phyloP scores from a whole-genome alignment of 92 coral and sea anemone species.

The Siderastrea siderea region DNA sequence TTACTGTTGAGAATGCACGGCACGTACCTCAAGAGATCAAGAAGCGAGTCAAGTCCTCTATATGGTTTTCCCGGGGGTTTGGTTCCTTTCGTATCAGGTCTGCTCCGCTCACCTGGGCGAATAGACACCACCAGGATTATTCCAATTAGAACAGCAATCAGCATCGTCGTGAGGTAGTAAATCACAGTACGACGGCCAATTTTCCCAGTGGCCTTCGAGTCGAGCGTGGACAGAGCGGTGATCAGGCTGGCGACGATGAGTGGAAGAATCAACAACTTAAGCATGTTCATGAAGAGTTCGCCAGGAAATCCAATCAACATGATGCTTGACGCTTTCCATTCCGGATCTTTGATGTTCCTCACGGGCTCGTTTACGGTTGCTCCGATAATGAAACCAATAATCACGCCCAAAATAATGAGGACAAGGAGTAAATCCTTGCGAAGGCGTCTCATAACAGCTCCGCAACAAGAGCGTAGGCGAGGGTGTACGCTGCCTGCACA shows the following conservation, averaged over 20 bases:
- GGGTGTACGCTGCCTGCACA: neutral
- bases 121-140: constrained; percentile 88
- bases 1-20: too few relatives aligned
- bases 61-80: constrained; percentile 62
- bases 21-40: constrained; percentile 90
- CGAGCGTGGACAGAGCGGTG: constrained; percentile 87
- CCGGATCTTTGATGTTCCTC: constrained; percentile 79
- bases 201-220: constrained; percentile 91
- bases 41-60: constrained; percentile 90
- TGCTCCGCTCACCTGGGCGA: constrained; percentile 85
- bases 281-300: constrained; percentile 92
- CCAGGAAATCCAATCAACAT: constrained; percentile 96
- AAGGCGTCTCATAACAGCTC: constrained; percentile 58
- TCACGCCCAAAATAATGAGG: constrained; percentile 82
- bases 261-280: constrained; percentile 89
- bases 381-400: constrained; percentile 86
- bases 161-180: constrained; percentile 82
- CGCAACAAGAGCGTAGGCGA: constrained; percentile 36
- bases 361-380: constrained; percentile 80
- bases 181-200: constrained; percentile 91
- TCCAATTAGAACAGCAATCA: constrained; percentile 89
- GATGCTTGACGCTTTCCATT: constrained; percentile 72
- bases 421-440: constrained; percentile 84
- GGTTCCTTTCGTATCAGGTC: constrained; percentile 49
- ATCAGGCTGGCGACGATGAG: constrained; percentile 90